phyloP scores from a whole-genome alignment of 2,113 vertebrate genomes.

The Pandion haliaetus region DNA sequence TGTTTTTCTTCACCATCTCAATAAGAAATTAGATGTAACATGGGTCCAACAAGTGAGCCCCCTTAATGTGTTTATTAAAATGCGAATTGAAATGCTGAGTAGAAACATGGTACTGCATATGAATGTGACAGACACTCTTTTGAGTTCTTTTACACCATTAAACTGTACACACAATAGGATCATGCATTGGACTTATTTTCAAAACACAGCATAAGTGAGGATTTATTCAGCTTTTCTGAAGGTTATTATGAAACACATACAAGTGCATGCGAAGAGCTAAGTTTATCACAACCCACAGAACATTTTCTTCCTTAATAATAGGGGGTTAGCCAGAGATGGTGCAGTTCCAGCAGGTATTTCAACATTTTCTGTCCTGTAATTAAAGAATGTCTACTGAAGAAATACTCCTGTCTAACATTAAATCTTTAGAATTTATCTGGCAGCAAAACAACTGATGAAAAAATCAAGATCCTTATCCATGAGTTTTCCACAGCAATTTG shows the following conservation, averaged over 20 bases:
- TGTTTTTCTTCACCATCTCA: slow-evolving; percentile 29
- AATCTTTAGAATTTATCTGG: background rate
- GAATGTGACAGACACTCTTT: background rate
- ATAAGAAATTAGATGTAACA: slow-evolving; percentile 13
- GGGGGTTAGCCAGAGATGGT: background rate
- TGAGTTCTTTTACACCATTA: background rate
- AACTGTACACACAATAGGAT: background rate
- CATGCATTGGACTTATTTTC: background rate
- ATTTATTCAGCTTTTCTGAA: background rate
- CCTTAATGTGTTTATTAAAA: slow-evolving; percentile 34
- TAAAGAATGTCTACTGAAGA: background rate
- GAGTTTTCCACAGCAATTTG: slow-evolving; percentile 28
- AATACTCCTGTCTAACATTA: background rate
- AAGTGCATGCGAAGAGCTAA: background rate
- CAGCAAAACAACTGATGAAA: background rate
- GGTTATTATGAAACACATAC: background rate
- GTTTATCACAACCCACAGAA: background rate
- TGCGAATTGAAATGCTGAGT: background rate
- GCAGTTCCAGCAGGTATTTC: background rate
- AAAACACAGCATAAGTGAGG: background rate
- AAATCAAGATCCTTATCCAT: background rate
- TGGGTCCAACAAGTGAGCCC: background rate
- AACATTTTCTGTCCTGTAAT: background rate
- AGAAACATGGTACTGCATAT: background rate
- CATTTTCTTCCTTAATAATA: background rate